phyloP scores from a whole-genome alignment of 2,888 invertebrate species.

The Campoplex nolae region DNA sequence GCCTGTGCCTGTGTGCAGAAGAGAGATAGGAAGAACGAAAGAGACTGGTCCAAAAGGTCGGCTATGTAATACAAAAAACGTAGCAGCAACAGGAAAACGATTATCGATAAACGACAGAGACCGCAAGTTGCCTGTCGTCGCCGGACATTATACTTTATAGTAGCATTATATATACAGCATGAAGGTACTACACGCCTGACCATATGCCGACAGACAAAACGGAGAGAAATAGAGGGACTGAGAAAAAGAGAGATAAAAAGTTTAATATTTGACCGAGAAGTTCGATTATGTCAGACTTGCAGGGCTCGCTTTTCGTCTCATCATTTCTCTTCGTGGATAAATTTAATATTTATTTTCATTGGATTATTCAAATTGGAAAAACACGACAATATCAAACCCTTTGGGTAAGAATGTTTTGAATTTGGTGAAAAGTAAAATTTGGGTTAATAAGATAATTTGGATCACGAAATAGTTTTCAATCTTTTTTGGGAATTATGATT shows the following conservation, averaged over 20 bases:
- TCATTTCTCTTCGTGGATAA: constrained; percentile 3
- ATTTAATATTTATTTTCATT: constrained; percentile 16
- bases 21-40: constrained; percentile 36
- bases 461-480: neutral
- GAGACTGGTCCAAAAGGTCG: constrained; percentile 59
- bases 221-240: constrained; percentile 13
- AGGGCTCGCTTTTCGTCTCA: constrained; percentile 40
- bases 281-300: constrained; percentile 52
- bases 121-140: constrained; percentile 80
- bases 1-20: neutral
- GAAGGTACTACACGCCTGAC: constrained; percentile 60
- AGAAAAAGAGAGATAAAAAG: constrained; percentile 35
- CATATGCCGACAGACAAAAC: constrained; percentile 65
- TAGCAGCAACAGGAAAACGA: constrained; percentile 72
- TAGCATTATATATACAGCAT: constrained; percentile 29
- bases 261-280: constrained; percentile 59
- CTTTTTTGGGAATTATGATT: neutral
- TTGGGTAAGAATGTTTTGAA: neutral
- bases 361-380: neutral
- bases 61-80: constrained; percentile 40
- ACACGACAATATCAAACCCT: neutral
- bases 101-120: constrained; percentile 81
- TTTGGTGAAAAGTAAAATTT: neutral
- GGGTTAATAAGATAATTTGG: neutral
- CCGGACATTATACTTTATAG: constrained; percentile 61